Conservation (phyloP, 2,113 vertebrate species). For the Kryptolebias marmoratus region DNA sequence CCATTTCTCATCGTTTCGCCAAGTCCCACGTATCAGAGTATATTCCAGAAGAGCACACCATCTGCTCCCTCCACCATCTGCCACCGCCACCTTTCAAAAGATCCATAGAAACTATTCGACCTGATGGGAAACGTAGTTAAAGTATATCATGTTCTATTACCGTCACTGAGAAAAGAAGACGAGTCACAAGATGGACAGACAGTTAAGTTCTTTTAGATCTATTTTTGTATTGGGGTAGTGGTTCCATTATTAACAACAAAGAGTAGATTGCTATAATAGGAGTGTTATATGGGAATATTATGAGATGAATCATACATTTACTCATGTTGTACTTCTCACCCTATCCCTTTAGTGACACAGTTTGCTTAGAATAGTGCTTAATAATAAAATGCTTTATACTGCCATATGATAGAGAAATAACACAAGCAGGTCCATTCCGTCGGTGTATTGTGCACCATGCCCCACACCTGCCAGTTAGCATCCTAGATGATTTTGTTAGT, state of each 20-base stretch:
- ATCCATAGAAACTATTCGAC: constrained; percentile 64
- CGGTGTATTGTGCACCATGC: constrained; percentile 74
- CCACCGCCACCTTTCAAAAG: constrained; percentile 50
- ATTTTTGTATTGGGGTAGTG: constrained; percentile 80
- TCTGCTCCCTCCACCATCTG: constrained; percentile 15
- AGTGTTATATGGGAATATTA: constrained; percentile 47
- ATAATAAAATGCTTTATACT: constrained; percentile 82
- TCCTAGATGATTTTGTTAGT: constrained; percentile 70
- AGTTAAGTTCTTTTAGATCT: constrained; percentile 79
- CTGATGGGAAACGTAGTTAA: constrained; percentile 67
- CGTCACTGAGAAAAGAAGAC: constrained; percentile 71
- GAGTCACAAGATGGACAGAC: constrained; percentile 71
- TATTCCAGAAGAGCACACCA: constrained; percentile 59
- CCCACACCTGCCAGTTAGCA: constrained; percentile 77
- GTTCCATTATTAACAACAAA: constrained; percentile 72
- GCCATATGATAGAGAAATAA: constrained; percentile 79
- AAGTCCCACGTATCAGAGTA: constrained; percentile 59
- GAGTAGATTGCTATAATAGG: constrained; percentile 49
- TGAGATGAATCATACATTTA: constrained; percentile 59
- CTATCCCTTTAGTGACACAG: constrained; percentile 75
- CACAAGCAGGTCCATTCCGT: constrained; percentile 82
- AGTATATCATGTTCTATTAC: constrained; percentile 60
- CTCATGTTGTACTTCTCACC: constrained; percentile 67
- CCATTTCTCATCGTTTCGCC: constrained; percentile 46
- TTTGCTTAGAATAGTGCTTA: constrained; percentile 78